Percentiles rank a stretch among this genome's conserved stretches.
phyloP scores from a whole-genome alignment of 1,140 invertebrate species.

The Drosophila eugracilis region DNA sequence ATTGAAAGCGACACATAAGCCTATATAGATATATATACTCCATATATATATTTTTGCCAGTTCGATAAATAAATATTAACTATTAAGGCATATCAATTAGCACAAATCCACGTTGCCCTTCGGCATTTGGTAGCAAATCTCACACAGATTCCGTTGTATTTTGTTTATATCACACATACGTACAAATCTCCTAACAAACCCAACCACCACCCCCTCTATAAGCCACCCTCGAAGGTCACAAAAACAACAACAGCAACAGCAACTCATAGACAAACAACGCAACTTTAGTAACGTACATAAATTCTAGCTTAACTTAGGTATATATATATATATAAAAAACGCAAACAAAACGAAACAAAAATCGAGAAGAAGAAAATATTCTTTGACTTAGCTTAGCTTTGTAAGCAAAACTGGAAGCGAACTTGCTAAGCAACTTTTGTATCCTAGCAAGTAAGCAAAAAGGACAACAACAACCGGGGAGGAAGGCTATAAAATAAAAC shows the following conservation, averaged over 20 bases:
- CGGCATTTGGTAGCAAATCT: conserved; percentile 12
- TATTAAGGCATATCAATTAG: conserved; percentile 55
- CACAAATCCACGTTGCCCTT: conserved; percentile 6
- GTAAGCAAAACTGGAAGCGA: conserved; percentile 50
- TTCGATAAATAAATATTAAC: conserved; percentile 42
- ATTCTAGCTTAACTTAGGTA: conserved; percentile 61
- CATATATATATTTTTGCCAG: conserved; percentile 33
- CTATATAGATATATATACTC: conserved; percentile 9
- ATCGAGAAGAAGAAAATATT: conserved; percentile 50
- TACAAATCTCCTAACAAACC: background rate
- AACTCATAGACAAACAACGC: conserved; percentile 50
- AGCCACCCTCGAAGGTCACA: conserved; percentile 40
- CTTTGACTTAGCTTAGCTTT: conserved; percentile 61
- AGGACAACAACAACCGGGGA: conserved; percentile 32
- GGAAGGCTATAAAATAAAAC: conserved; percentile 70
- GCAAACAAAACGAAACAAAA: conserved; percentile 42
- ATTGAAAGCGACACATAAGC: conserved; percentile 23
- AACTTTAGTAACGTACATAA: conserved; percentile 49
- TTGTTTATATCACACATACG: conserved; percentile 29
- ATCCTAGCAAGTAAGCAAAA: conserved; percentile 57
- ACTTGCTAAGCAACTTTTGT: conserved; percentile 45
- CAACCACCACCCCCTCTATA: background rate
- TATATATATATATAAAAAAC: conserved; percentile 60
- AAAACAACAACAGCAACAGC: no score
- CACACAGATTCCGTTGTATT: conserved; percentile 17